These are phyloP conservation scores for Mamestra brassicae DNA, from an alignment of 2,888 invertebrate genomes.

Conservation along the genomic window DNA sequence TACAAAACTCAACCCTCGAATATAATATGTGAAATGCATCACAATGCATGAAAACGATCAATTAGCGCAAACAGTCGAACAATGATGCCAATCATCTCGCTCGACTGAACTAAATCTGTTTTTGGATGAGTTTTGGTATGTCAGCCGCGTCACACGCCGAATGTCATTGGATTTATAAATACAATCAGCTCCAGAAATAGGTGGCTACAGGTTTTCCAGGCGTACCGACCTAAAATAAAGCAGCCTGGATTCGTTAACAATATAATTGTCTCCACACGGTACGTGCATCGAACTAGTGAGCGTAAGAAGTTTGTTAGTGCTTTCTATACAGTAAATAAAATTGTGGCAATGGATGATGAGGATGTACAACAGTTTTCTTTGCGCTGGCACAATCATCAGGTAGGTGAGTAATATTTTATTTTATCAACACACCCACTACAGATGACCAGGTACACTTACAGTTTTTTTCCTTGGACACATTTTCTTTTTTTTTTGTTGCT, in stretches of 20 bases:
- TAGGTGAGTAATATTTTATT: conserved; percentile 89
- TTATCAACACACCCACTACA: conserved; percentile 77
- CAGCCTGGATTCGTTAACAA: conserved; percentile 91
- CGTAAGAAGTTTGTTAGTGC: conserved; percentile 79
- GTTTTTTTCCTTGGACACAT: conserved; percentile 52
- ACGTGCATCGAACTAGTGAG: conserved; percentile 80
- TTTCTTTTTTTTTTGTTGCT: conserved; percentile 59
- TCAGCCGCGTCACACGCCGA: conserved; percentile 89
- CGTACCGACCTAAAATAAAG: conserved; percentile 90
- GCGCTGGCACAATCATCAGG: conserved; percentile 96
- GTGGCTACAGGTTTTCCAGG: conserved; percentile 91
- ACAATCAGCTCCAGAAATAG: conserved; percentile 91
- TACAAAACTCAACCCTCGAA: conserved; percentile 16
- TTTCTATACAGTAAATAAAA: conserved; percentile 71
- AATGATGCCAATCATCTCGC: conserved; percentile 88
- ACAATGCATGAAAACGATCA: conserved; percentile 70
- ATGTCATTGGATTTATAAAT: conserved; percentile 91
- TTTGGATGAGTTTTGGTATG: conserved; percentile 91
- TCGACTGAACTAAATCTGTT: conserved; percentile 89
- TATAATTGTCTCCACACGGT: conserved; percentile 87
- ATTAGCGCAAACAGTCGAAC: conserved; percentile 83
- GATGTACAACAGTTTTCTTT: conserved; percentile 95
- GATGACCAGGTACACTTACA: conserved; percentile 70
- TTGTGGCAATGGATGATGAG: conserved; percentile 89
- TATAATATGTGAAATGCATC: conserved; percentile 54